These are phyloP conservation scores for Synchiropus splendidus DNA, from an alignment of 2,113 vertebrate species.

Conservation along the genomic window DNA sequence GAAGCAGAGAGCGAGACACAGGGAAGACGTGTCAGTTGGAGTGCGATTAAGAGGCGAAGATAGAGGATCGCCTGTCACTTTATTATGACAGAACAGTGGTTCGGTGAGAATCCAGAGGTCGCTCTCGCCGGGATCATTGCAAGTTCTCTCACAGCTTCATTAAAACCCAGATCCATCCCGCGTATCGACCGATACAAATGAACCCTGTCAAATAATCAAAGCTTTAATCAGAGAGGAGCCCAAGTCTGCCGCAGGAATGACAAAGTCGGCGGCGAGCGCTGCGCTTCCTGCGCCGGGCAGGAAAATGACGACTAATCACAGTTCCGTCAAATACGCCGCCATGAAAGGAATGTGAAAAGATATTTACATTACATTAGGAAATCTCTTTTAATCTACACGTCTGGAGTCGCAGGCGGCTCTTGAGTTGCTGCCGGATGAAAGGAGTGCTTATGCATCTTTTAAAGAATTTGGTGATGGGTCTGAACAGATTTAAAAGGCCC, in stretches of 20 bases:
- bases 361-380: slow-evolving; percentile 16
- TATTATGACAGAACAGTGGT: slow-evolving; percentile 16
- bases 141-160: slow-evolving; percentile 33
- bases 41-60: slow-evolving; percentile 9
- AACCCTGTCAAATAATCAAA: slow-evolving; percentile 51
- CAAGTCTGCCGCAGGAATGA: slow-evolving; percentile 9
- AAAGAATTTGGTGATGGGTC: slow-evolving; percentile 7
- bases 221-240: slow-evolving; percentile 29
- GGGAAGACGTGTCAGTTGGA: background rate
- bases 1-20: slow-evolving; percentile 32
- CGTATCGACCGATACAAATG: slow-evolving; percentile 35
- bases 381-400: slow-evolving; percentile 15
- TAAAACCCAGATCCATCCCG: slow-evolving; percentile 40
- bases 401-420: background rate
- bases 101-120: slow-evolving; percentile 27
- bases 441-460: slow-evolving; percentile 6
- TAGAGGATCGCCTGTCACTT: slow-evolving; percentile 6
- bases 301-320: slow-evolving; percentile 8
- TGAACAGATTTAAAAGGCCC: slow-evolving; percentile 7
- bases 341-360: slow-evolving; percentile 10
- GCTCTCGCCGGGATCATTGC: slow-evolving; percentile 31
- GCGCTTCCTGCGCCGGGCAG: background rate
- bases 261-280: slow-evolving; percentile 1
- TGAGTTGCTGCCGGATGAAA: slow-evolving; percentile 1
- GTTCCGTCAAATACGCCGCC: slow-evolving; percentile 5